These are phyloP conservation scores for Heliopora coerulea DNA, from an alignment of 92 coral and sea anemone genomes.

Conservation along the genomic window DNA sequence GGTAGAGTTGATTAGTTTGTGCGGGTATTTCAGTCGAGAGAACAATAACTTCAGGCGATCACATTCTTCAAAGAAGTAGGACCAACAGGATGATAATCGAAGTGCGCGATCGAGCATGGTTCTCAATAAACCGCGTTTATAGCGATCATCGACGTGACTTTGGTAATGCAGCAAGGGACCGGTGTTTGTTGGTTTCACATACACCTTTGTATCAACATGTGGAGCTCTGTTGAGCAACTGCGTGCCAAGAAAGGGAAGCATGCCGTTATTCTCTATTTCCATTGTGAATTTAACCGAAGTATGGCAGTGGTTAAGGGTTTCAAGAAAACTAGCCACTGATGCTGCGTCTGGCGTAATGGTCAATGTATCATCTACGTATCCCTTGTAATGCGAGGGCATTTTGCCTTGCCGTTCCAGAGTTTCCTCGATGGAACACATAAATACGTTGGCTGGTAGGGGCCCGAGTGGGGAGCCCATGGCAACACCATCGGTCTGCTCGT, in stretches of 20 bases:
- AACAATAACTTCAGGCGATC: slow-evolving; percentile 35
- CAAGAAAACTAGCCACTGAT: too few relatives aligned
- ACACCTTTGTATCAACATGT: slow-evolving; percentile 47
- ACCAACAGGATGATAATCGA: slow-evolving; percentile 49
- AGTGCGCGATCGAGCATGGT: slow-evolving; percentile 55
- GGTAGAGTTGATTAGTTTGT: slow-evolving; percentile 21
- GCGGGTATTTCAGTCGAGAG: slow-evolving; percentile 43
- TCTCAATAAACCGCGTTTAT: slow-evolving; percentile 29
- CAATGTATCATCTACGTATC: slow-evolving; percentile 28
- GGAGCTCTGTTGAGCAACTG: slow-evolving; percentile 28
- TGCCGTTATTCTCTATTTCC: slow-evolving; percentile 34
- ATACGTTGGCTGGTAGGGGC: too few relatives aligned
- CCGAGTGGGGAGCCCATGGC: too few relatives aligned
- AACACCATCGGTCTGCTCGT: too few relatives aligned
- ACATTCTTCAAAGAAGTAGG: too few relatives aligned
- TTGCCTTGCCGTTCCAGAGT: too few relatives aligned
- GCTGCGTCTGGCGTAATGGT: slow-evolving; percentile 13
- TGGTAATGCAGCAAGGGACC: slow-evolving; percentile 46
- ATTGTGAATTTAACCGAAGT: slow-evolving; percentile 44
- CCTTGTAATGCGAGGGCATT: too few relatives aligned
- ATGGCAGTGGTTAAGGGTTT: slow-evolving; percentile 48
- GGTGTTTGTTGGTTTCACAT: slow-evolving; percentile 49
- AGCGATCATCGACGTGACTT: slow-evolving; percentile 44
- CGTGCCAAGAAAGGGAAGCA: slow-evolving; percentile 42
- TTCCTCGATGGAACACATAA: too few relatives aligned